Evolutionary conservation across 2,888 invertebrate species (phyloP).

Genomic region (Acronicta psi): DNA sequence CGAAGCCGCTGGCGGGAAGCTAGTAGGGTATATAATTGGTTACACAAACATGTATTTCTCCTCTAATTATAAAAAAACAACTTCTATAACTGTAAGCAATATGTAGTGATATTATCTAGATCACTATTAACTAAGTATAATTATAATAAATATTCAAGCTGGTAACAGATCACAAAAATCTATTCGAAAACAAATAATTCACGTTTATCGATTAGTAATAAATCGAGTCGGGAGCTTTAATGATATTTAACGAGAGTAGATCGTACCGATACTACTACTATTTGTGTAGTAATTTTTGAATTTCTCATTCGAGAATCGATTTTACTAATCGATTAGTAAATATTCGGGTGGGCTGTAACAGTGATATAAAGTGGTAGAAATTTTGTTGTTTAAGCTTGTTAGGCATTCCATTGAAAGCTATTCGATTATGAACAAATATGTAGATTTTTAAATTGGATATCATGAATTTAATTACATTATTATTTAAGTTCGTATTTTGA

Average conservation of each 20-base stretch:
- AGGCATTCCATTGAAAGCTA: constrained; percentile 68
- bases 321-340: constrained; percentile 75
- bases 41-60: too few relatives aligned
- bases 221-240: constrained; percentile 77
- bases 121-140: constrained; percentile 44
- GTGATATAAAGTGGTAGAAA: constrained; percentile 63
- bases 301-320: constrained; percentile 73
- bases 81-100: constrained; percentile 3
- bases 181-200: constrained; percentile 72
- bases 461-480: constrained; percentile 63
- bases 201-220: constrained; percentile 75
- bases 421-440: constrained; percentile 50
- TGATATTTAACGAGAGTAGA: constrained; percentile 79
- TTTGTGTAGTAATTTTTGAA: constrained; percentile 68
- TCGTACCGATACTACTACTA: constrained; percentile 68
- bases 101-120: constrained; percentile 33
- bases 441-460: constrained; percentile 61
- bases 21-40: too few relatives aligned
- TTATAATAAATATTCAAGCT: constrained; percentile 47
- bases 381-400: constrained; percentile 61
- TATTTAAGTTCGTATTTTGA: constrained; percentile 31
- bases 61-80: constrained; percentile 3
- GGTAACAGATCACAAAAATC: constrained; percentile 54
- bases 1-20: too few relatives aligned
- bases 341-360: constrained; percentile 68